Base-by-base conservation (phyloP, 2,113 vertebrate genomes). In the Elachura formosa region DNA sequence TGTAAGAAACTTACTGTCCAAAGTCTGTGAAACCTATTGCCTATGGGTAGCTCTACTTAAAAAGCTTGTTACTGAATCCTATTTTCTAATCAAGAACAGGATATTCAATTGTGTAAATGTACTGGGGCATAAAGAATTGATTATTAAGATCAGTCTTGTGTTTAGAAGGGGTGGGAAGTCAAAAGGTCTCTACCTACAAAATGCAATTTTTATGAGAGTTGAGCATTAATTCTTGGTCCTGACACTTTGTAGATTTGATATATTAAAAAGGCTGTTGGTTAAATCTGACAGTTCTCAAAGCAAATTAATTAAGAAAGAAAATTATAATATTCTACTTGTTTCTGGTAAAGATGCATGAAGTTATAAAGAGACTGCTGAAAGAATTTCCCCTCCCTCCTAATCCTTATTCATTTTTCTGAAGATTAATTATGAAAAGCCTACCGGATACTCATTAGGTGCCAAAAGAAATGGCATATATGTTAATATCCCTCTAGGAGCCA, bases 191-290 rank as follows among this genome's bases (percentile, higher is more conserved):
- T 36, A 89, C 40, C 24, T 92, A 81, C 56, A 84, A 95, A 92
- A 92, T 48, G 18, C 19, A 81, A 64, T 94, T 96, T 95, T 90
- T 91, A 69, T 92, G n/a, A 96, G 68, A 73, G n/a, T 75, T 81
- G 81, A 76, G 55, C n/a, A 94, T 96, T 97, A 82, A 95, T 98
- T 94, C 92, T 91, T 63, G 49, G 92, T 93, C 12, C 33, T 80
- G 66, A 34, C 49, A 93, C 36, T 83, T 80, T 72, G 31, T 58
- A 66, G 76, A 72, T 97, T 82, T 76, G 67, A 82, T 90, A 73
- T 63, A 89, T 95, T 90, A 90, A 93, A 84, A 83, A 95, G 89
- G 16, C 69, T 94, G 40, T 78, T 96, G 81, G 87, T 67, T 74
- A 92, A 89, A 67, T 73, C 46, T 88, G 62, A 79, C 59, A 89